A percentile compares a stretch with the other conserved stretches of the same genome.
These are phyloP conservation scores for Catharus minimus DNA, from an alignment of 2,113 vertebrate species.

Conservation along the genomic window DNA sequence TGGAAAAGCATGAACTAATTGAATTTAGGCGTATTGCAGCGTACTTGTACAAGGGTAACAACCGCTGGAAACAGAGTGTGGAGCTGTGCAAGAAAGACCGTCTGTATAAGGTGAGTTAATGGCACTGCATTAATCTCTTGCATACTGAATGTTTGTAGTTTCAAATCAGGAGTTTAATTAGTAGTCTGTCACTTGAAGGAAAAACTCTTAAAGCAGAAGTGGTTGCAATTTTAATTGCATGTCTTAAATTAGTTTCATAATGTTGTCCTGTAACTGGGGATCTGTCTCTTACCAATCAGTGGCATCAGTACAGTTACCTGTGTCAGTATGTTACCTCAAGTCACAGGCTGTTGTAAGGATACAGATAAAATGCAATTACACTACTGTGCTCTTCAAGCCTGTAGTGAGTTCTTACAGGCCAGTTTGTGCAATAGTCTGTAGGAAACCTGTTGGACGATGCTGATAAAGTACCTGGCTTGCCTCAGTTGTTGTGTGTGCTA, in stretches of 20 bases:
- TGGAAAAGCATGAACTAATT: conserved; percentile 90
- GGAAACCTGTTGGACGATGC: not conserved
- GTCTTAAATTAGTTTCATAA: not conserved
- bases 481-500: not conserved
- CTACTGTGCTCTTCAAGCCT: not conserved
- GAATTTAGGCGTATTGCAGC: conserved; percentile 90
- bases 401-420: not conserved
- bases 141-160: not conserved
- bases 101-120: conserved; percentile 83
- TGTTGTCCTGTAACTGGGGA: not conserved
- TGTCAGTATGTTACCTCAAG: not conserved
- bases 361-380: not conserved
- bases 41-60: conserved; percentile 88
- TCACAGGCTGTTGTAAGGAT: not conserved
- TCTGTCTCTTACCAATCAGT: not conserved
- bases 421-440: not conserved
- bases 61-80: conserved; percentile 91
- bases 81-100: conserved; percentile 93
- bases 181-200: not conserved
- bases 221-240: not conserved
- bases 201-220: not conserved
- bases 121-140: not conserved
- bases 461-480: not conserved
- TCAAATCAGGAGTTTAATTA: not conserved
- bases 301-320: not conserved